These are phyloP conservation scores for Micronisus gabar DNA, from an alignment of 2,113 vertebrate species.

Conservation along the genomic window DNA sequence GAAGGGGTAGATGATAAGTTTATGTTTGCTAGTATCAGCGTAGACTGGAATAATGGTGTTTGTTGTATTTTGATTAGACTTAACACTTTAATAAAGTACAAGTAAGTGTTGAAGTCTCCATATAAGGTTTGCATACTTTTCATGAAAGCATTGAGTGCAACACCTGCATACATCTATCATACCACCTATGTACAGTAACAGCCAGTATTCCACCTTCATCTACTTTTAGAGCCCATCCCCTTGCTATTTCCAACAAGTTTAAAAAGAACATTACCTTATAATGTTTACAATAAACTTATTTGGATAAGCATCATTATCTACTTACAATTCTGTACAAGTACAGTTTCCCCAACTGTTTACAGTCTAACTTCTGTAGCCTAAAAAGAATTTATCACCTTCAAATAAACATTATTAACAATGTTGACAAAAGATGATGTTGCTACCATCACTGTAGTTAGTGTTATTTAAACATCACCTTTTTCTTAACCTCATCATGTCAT, in stretches of 20 bases:
- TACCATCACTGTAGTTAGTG: background rate
- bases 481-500: background rate
- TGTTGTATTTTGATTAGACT: background rate
- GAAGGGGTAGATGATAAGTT: background rate
- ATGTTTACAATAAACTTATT: background rate
- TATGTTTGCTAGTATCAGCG: accelerated
- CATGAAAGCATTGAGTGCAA: background rate
- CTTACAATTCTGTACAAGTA: background rate
- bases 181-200: background rate
- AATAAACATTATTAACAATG: background rate
- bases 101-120: background rate
- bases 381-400: background rate
- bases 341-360: background rate
- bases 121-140: background rate
- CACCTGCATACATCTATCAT: background rate
- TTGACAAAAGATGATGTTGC: background rate
- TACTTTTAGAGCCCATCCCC: background rate
- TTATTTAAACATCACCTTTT: background rate
- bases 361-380: background rate
- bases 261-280: background rate
- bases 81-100: background rate
- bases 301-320: background rate
- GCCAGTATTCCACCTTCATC: background rate
- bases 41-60: background rate
- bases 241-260: background rate